Percentiles rank a stretch among this genome's conserved stretches.
Conservation (phyloP, 2,113 vertebrate species). For the Pituophis catenifer region DNA sequence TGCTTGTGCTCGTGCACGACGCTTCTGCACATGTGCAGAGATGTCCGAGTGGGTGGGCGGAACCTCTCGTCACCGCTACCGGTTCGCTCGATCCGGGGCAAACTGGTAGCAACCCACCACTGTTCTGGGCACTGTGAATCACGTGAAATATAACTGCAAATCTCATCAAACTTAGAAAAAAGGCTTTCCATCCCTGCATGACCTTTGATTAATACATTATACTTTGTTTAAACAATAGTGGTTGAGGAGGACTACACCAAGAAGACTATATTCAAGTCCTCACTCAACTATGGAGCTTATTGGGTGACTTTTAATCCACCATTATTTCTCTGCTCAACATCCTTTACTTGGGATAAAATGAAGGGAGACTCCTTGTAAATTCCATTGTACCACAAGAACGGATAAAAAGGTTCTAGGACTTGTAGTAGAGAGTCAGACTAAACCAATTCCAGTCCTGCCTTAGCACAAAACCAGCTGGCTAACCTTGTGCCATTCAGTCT, state of each 20-base stretch:
- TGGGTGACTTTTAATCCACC: background rate
- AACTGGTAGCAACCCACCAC: too few relatives aligned
- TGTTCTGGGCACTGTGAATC: background rate
- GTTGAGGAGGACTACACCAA: background rate
- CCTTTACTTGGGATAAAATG: background rate
- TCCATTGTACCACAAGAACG: background rate
- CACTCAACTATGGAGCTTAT: background rate
- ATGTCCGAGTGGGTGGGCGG: too few relatives aligned
- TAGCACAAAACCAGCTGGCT: background rate
- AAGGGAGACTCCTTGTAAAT: background rate
- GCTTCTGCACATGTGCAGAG: too few relatives aligned
- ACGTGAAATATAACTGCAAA: background rate
- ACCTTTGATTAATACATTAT: background rate
- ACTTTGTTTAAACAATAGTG: background rate
- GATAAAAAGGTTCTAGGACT: background rate
- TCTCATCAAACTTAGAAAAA: background rate
- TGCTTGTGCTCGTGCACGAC: too few relatives aligned
- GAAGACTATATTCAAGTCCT: background rate
- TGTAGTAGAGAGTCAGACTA: background rate
- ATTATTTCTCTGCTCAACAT: background rate
- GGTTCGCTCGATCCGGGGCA: too few relatives aligned
- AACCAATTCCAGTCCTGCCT: background rate
- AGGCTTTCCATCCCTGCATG: background rate
- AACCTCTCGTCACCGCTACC: rapidly evolving
- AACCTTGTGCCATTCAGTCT: background rate